These are phyloP conservation scores for Tipula helvola DNA, from an alignment of 2,888 invertebrate genomes.

Conservation along the genomic window DNA sequence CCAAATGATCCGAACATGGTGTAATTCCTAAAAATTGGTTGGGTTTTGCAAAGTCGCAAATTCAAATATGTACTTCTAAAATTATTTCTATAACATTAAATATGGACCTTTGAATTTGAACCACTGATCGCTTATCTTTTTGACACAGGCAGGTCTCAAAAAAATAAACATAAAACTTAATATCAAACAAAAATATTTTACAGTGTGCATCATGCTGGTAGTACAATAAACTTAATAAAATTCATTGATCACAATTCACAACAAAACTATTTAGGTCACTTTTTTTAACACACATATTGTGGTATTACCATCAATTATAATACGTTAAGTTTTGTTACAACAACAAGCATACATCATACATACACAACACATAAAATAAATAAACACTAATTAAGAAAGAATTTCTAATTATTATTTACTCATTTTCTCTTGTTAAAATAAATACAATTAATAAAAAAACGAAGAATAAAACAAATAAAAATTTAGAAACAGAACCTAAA, in stretches of 20 bases:
- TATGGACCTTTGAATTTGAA: too few species aligned
- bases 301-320: background rate
- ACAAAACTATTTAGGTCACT: background rate
- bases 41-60: too few species aligned
- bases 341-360: background rate
- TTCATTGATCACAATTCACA: background rate
- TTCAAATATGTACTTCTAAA: too few species aligned
- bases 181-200: background rate
- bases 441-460: background rate
- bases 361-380: background rate
- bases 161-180: background rate
- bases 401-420: background rate
- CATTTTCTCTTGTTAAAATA: background rate
- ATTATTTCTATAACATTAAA: too few species aligned
- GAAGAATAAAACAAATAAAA: background rate
- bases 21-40: too few species aligned
- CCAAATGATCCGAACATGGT: too few species aligned
- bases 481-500: background rate
- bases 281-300: background rate
- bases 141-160: background rate
- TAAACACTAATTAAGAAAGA: background rate
- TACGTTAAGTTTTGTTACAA: background rate
- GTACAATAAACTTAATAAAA: background rate
- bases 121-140: too few species aligned
- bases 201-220: background rate